phyloP scores from a whole-genome alignment of 64 coral and sea anemone genomes.

The Stylophora pistillata region DNA sequence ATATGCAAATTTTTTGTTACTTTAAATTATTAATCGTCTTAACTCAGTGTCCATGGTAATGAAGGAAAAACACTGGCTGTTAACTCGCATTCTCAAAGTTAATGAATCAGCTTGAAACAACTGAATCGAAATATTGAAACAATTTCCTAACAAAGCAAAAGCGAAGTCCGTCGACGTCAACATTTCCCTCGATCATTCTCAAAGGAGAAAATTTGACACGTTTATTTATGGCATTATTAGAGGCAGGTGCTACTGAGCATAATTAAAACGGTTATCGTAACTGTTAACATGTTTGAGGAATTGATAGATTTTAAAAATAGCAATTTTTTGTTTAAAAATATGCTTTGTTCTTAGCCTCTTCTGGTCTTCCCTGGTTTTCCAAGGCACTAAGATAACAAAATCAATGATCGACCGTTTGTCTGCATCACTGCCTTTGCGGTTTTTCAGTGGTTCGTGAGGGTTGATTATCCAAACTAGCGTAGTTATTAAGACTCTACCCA shows the following conservation, averaged over 20 bases:
- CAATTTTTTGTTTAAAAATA: too few species aligned
- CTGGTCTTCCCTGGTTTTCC: too few species aligned
- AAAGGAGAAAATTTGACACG: background rate
- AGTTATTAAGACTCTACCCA: too few species aligned
- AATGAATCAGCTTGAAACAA: background rate
- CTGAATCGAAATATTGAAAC: background rate
- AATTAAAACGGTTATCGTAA: background rate
- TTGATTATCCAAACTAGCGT: too few species aligned
- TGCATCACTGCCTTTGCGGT: too few species aligned
- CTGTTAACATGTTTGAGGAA: background rate
- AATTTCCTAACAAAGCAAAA: background rate
- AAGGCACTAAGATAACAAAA: too few species aligned
- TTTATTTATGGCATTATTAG: background rate
- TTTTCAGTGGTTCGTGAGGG: too few species aligned
- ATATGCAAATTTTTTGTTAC: slow-evolving; percentile 7
- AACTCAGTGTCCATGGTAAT: slow-evolving; percentile 11
- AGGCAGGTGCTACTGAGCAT: background rate
- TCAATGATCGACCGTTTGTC: too few species aligned
- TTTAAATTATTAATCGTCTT: slow-evolving; percentile 35
- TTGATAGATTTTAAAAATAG: background rate
- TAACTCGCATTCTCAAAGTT: background rate
- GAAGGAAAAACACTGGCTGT: slow-evolving; percentile 9
- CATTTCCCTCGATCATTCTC: background rate
- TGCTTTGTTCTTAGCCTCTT: too few species aligned
- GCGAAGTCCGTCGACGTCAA: background rate